A percentile compares a stretch with the other conserved stretches of the same genome.
phyloP scores from a whole-genome alignment of 2,888 invertebrate species.

The Caenorhabditis wallacei region DNA sequence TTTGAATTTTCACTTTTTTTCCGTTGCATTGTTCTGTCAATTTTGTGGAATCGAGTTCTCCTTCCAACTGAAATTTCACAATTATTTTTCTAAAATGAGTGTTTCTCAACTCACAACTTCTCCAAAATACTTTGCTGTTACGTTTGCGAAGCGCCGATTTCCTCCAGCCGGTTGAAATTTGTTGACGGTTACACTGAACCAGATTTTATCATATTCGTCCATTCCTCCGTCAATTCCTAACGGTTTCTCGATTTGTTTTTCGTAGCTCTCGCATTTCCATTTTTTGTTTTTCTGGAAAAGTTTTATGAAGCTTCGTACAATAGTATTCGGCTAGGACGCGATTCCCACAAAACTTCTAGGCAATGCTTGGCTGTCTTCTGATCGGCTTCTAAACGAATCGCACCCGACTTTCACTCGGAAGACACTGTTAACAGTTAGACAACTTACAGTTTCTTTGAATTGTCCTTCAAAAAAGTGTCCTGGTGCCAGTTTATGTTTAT shows the following conservation, averaged over 20 bases:
- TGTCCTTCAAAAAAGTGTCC: conserved; percentile 7
- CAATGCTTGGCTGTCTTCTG: too few relatives aligned
- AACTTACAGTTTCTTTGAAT: neutral
- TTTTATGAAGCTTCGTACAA: too few relatives aligned
- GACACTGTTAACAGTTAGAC: neutral
- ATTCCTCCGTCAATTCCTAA: conserved; percentile 14
- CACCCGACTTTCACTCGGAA: too few relatives aligned
- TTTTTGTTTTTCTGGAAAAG: neutral
- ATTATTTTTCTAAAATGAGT: neutral
- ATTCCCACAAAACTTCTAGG: too few relatives aligned
- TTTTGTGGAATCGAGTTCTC: neutral
- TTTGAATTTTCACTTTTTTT: conserved; percentile 6
- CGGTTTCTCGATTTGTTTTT: conserved; percentile 5
- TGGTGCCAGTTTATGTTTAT: conserved; percentile 6
- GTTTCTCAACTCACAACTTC: neutral
- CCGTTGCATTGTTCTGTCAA: neutral
- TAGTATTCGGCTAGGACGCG: too few relatives aligned
- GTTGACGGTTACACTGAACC: neutral
- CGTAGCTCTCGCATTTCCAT: conserved; percentile 17
- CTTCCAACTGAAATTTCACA: conserved; percentile 4
- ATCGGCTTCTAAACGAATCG: too few relatives aligned
- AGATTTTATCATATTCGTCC: neutral
- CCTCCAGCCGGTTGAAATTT: conserved; percentile 27
- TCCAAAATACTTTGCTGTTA: conserved; percentile 11
- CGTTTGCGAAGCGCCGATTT: conserved; percentile 9